These are phyloP conservation scores for Eumacrocentrus americanus DNA, from an alignment of 2,888 invertebrate species.

Conservation along the genomic window DNA sequence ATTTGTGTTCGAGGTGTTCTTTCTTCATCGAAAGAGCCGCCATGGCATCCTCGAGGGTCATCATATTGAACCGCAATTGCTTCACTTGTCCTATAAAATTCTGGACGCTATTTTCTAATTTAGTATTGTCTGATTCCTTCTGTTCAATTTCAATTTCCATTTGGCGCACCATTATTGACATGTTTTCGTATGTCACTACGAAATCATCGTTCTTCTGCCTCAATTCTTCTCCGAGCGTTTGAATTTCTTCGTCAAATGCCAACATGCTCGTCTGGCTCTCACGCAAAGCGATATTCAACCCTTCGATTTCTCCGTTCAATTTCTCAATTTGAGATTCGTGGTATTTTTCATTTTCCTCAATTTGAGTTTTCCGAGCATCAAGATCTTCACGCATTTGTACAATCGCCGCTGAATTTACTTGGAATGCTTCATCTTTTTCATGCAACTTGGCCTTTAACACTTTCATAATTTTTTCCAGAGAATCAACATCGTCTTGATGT, in stretches of 20 bases:
- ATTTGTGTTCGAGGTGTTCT: neutral
- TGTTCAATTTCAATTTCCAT: too few species aligned
- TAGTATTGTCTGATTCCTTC: too few species aligned
- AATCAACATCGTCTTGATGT: neutral
- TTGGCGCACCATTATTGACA: too few species aligned
- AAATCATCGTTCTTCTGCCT: too few species aligned
- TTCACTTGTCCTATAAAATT: neutral
- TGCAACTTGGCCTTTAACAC: neutral
- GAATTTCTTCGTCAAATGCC: too few species aligned
- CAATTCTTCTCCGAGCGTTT: too few species aligned
- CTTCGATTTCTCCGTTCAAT: conserved; percentile 45
- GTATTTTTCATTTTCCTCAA: conserved; percentile 55
- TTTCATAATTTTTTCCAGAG: neutral
- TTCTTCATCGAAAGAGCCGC: neutral
- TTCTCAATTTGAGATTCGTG: conserved; percentile 45
- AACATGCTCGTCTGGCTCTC: too few species aligned
- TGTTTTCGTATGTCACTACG: too few species aligned
- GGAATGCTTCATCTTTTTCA: neutral
- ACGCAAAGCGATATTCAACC: conserved; percentile 48
- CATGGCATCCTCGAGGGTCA: neutral
- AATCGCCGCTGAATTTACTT: neutral
- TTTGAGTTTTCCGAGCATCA: conserved; percentile 37
- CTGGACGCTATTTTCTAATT: too few species aligned
- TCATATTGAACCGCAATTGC: neutral
- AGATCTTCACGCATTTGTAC: conserved; percentile 41